A percentile compares a stretch with the other conserved stretches of the same genome.
These are phyloP conservation scores for Synanthedon tipuliformis DNA, from an alignment of 2,888 invertebrate species.

Conservation along the genomic window DNA sequence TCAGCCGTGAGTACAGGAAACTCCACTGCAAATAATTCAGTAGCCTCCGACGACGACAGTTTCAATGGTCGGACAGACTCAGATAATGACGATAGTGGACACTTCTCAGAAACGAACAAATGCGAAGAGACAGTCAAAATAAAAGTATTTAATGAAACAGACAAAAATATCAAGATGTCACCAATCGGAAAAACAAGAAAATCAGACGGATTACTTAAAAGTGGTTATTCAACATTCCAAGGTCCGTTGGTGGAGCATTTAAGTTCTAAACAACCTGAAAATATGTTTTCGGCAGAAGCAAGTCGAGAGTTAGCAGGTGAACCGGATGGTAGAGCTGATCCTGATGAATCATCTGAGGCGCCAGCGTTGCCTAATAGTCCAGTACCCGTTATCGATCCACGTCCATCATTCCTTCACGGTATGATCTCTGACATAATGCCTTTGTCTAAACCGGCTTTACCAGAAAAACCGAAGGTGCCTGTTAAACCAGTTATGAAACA, in stretches of 20 bases:
- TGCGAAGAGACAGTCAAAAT: slow-evolving; percentile 64
- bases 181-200: slow-evolving; percentile 55
- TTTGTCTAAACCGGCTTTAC: slow-evolving; percentile 72
- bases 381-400: slow-evolving; percentile 69
- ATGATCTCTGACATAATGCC: slow-evolving; percentile 63
- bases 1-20: slow-evolving; percentile 70
- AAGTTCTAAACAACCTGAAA: slow-evolving; percentile 50
- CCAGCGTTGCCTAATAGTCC: slow-evolving; percentile 79
- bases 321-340: slow-evolving; percentile 88
- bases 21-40: slow-evolving; percentile 65
- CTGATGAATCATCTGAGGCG: slow-evolving; percentile 76
- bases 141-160: slow-evolving; percentile 57
- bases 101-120: slow-evolving; percentile 61
- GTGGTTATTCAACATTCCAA: slow-evolving; percentile 62
- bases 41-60: slow-evolving; percentile 64
- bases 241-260: slow-evolving; percentile 58
- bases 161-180: slow-evolving; percentile 55
- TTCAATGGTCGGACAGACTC: slow-evolving; percentile 68
- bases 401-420: slow-evolving; percentile 80
- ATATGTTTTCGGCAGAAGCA: slow-evolving; percentile 66
- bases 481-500: slow-evolving; percentile 70
- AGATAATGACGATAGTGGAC: slow-evolving; percentile 69
- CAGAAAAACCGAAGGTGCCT: slow-evolving; percentile 76
- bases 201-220: slow-evolving; percentile 53
- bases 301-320: slow-evolving; percentile 86